These are phyloP conservation scores for Rhabditophanes sp. DNA, from an alignment of 2,888 invertebrate species.

Conservation along the genomic window DNA sequence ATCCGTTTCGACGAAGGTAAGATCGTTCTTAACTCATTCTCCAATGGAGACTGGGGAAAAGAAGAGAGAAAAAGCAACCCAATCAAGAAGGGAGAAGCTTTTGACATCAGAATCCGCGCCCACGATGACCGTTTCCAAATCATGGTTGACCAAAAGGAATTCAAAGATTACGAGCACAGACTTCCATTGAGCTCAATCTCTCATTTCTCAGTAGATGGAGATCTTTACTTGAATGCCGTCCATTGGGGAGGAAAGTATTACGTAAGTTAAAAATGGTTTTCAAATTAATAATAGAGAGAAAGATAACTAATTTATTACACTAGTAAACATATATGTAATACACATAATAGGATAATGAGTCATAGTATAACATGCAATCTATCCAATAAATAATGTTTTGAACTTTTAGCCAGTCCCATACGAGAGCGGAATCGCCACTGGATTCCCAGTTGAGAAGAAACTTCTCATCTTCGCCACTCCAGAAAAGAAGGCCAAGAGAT, in stretches of 20 bases:
- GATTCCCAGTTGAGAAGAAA: conserved; percentile 32
- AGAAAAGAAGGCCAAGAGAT: conserved; percentile 41
- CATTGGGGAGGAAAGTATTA: conserved; percentile 43
- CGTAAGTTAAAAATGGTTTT: conserved; percentile 16
- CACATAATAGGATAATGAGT: conserved; percentile 11
- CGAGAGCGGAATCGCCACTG: conserved; percentile 33
- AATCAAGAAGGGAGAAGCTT: conserved; percentile 34
- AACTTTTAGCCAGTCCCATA: conserved; percentile 36
- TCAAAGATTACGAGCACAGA: conserved; percentile 41
- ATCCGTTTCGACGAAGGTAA: conserved; percentile 43
- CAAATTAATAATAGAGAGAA: no score
- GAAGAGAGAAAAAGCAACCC: conserved; percentile 42
- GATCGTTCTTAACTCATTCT: conserved; percentile 38
- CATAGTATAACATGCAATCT: no score
- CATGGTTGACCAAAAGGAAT: conserved; percentile 38
- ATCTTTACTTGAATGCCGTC: conserved; percentile 30
- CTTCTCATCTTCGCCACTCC: conserved; percentile 31
- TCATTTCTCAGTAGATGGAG: conserved; percentile 41
- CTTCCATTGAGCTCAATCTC: conserved; percentile 33
- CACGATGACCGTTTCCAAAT: conserved; percentile 38
- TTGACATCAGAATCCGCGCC: conserved; percentile 40
- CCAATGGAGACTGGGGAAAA: conserved; percentile 42
- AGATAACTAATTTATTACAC: no score
- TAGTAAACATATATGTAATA: conserved; percentile 3
- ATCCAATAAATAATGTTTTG: no score